These are phyloP conservation scores for Candidula unifasciata DNA, from an alignment of 2,888 invertebrate species.

Conservation along the genomic window DNA sequence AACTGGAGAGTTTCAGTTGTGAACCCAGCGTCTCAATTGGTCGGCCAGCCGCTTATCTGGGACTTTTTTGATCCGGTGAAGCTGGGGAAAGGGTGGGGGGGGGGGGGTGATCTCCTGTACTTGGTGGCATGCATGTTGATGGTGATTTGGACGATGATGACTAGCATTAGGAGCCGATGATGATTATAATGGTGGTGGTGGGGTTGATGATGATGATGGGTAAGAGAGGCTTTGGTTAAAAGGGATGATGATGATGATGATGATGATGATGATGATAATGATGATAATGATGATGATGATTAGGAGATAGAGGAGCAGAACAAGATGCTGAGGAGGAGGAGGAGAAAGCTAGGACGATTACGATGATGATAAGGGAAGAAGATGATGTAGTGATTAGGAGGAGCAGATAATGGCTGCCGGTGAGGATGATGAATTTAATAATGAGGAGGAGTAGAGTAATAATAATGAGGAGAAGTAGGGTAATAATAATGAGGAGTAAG, in stretches of 20 bases:
- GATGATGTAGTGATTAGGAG: not conserved
- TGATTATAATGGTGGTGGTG: no score
- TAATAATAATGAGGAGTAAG: not conserved
- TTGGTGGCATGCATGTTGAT: no score
- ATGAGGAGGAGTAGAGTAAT: not conserved
- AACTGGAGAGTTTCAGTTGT: no score
- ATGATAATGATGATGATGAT: conserved; percentile 16
- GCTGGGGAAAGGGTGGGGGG: no score
- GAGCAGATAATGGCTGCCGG: not conserved
- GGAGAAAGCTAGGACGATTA: not conserved
- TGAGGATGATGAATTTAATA: not conserved
- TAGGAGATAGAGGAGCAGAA: not conserved
- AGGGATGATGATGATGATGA: conserved; percentile 9
- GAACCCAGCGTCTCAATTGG: no score
- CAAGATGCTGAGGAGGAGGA: not conserved
- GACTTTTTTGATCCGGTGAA: no score
- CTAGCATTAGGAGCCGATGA: no score
- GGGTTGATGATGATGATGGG: no score
- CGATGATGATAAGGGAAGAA: conserved; percentile 5
- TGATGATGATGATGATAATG: conserved; percentile 10
- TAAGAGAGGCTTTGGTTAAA: not conserved
- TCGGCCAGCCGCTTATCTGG: no score
- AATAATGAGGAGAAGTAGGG: not conserved
- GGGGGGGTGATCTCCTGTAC: no score
- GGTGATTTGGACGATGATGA: no score